phyloP scores from a whole-genome alignment of 1,140 invertebrate species.

The Leptopilina boulardi region DNA sequence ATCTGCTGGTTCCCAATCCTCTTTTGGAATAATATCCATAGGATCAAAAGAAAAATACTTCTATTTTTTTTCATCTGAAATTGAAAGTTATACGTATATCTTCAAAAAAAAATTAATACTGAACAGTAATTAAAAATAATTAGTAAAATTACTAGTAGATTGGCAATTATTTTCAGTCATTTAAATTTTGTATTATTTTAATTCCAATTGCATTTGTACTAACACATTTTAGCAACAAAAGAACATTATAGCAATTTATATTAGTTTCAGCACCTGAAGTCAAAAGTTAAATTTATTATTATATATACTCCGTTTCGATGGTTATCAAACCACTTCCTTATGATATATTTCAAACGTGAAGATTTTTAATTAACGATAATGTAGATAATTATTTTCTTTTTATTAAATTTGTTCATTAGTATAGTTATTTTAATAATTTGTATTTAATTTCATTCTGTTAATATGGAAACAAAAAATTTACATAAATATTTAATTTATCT shows the following conservation, averaged over 20 bases:
- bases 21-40: conserved; percentile 53
- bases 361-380: conserved; percentile 2
- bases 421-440: too few species aligned
- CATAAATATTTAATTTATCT: too few species aligned
- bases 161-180: too few species aligned
- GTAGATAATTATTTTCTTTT: not conserved
- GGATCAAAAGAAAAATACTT: conserved; percentile 48
- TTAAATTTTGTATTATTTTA: not conserved
- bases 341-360: conserved; percentile 10
- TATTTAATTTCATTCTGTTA: too few species aligned
- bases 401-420: conserved; percentile 8
- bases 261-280: conserved; percentile 11
- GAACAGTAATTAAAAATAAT: not conserved
- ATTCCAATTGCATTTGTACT: not conserved
- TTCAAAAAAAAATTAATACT: not conserved
- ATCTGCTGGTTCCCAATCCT: conserved; percentile 71
- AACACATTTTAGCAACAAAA: too few species aligned
- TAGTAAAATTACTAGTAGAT: too few species aligned
- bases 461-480: too few species aligned
- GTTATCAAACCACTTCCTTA: not conserved
- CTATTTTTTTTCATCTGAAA: not conserved
- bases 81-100: not conserved
- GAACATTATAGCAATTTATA: not conserved
- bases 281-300: not conserved
- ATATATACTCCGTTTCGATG: not conserved